These are phyloP conservation scores for Aphelinus atriplicis DNA, from an alignment of 1,140 invertebrate genomes.

Conservation along the genomic window DNA sequence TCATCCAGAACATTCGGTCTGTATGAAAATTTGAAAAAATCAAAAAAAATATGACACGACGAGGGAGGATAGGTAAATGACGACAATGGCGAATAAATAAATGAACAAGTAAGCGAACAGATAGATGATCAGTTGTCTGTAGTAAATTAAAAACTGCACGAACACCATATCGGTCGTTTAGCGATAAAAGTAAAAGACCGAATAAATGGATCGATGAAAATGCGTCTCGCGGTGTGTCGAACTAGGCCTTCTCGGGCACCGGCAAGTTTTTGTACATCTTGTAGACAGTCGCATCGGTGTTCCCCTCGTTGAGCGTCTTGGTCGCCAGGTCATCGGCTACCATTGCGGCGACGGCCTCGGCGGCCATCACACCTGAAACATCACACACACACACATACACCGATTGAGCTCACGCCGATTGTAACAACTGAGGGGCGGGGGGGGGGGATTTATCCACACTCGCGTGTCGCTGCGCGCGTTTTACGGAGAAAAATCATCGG, in stretches of 20 bases:
- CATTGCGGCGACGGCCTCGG: constrained; percentile 64
- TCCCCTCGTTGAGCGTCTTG: constrained; percentile 59
- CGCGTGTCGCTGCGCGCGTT: too few relatives aligned
- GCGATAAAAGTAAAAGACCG: neutral
- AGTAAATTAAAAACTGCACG: constrained; percentile 31
- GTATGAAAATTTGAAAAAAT: neutral
- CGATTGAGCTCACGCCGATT: neutral
- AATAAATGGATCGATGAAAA: neutral
- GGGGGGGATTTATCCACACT: too few relatives aligned
- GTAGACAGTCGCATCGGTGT: constrained; percentile 58
- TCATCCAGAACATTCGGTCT: too few relatives aligned
- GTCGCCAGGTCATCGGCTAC: constrained; percentile 61
- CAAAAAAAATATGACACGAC: neutral
- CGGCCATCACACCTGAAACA: constrained; percentile 59
- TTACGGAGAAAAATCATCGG: too few relatives aligned
- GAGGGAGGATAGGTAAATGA: neutral
- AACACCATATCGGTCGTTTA: constrained; percentile 25
- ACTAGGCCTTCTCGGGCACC: neutral
- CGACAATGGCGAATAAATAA: constrained; percentile 19
- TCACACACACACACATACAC: neutral
- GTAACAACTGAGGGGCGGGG: too few relatives aligned
- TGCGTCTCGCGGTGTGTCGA: constrained; percentile 21
- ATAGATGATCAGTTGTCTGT: constrained; percentile 15
- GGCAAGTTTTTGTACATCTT: constrained; percentile 62
- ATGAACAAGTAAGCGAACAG: constrained; percentile 39